phyloP scores from a whole-genome alignment of 2,888 invertebrate species.

The Rhogogaster chlorosoma region DNA sequence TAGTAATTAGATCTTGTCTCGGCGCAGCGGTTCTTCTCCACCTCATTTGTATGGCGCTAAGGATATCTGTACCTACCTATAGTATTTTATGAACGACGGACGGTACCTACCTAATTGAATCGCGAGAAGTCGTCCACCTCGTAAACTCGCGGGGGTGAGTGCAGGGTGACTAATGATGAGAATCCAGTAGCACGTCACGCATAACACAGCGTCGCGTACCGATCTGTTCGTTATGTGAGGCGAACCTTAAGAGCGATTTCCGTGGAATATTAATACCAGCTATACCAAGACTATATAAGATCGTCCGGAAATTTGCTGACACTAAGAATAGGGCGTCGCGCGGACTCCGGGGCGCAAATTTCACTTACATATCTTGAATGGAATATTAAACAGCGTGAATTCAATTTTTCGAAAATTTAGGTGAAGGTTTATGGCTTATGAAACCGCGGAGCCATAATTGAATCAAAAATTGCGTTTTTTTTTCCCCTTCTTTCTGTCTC shows the following conservation, averaged over 20 bases:
- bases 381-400: neutral
- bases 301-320: slow-evolving; percentile 27
- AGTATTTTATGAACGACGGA: slow-evolving; percentile 17
- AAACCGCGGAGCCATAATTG: neutral
- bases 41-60: slow-evolving; percentile 32
- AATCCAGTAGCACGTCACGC: neutral
- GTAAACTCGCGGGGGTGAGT: slow-evolving; percentile 7
- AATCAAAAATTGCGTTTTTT: neutral
- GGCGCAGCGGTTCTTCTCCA: neutral
- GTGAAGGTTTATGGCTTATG: neutral
- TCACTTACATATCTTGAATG: neutral
- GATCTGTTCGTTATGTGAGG: slow-evolving; percentile 21
- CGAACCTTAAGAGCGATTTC: slow-evolving; percentile 25
- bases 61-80: neutral
- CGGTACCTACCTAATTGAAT: slow-evolving; percentile 21
- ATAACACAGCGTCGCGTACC: slow-evolving; percentile 24
- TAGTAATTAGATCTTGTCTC: neutral
- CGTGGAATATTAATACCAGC: slow-evolving; percentile 35
- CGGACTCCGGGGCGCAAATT: neutral
- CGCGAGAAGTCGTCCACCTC: slow-evolving; percentile 40
- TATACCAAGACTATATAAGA: neutral
- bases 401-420: neutral
- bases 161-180: slow-evolving; percentile 1
- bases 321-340: neutral
- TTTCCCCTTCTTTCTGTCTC: neutral